A percentile compares a stretch with the other conserved stretches of the same genome.
Conservation (phyloP, 35 echinoderm and acorn worm species). For the Anneissia japonica region DNA sequence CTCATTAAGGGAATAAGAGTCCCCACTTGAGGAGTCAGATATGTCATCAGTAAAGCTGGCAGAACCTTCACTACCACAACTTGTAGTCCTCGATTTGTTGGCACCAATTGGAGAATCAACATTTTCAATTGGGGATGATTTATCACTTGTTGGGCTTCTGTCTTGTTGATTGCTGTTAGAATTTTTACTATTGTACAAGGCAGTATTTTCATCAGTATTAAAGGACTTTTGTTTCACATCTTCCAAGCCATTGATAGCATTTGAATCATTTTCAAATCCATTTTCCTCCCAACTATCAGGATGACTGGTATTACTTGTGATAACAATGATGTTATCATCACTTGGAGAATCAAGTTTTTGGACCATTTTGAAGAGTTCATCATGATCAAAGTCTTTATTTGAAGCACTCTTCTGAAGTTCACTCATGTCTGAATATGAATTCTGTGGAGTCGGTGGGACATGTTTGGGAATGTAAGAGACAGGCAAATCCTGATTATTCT, state of each 20-base stretch:
- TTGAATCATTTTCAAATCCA: background rate
- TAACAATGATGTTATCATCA: background rate
- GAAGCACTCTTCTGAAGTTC: background rate
- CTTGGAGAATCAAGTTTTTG: background rate
- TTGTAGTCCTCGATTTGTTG: background rate
- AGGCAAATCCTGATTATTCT: background rate
- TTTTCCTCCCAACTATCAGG: too few relatives aligned
- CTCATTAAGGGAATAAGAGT: slow-evolving; percentile 35
- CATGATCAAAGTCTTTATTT: background rate
- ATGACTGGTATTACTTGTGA: background rate
- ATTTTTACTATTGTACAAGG: too few relatives aligned
- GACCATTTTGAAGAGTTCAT: background rate
- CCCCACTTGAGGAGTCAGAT: slow-evolving; percentile 33
- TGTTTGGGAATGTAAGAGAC: background rate
- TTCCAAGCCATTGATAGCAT: background rate
- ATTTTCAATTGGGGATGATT: background rate
- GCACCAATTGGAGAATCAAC: background rate
- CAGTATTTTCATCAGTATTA: background rate
- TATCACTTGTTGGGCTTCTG: background rate
- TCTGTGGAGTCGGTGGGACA: background rate
- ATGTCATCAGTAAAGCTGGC: background rate
- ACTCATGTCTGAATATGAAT: background rate
- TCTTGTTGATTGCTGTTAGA: background rate
- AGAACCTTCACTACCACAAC: background rate
- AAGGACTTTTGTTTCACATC: background rate